Base-by-base conservation (phyloP, 2,888 invertebrate species). In the Synanthedon myopaeformis region DNA sequence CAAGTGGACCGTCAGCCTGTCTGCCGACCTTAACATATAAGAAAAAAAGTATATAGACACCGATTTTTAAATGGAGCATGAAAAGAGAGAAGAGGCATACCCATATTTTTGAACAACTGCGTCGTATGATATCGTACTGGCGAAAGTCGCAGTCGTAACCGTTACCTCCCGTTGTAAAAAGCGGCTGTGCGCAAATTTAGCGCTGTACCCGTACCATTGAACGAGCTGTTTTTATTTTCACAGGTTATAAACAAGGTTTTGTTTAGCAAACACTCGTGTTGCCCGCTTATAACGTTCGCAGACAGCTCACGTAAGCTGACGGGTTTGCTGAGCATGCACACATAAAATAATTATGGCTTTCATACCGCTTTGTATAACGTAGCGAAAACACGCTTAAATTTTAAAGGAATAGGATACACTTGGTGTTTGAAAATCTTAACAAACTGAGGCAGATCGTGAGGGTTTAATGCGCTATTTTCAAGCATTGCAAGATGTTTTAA, bases 311-410 rank as follows among this genome's bases (percentile, higher is more conserved):
- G 59, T 61, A 61, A 55, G 54, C 53, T 59, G 58, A 55, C 59
- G 58, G 56, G 58, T 35, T 35, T 35, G 10, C 35, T 59, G 60
- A 61, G 59, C 59, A 54, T 59, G 57, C 62, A 60, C 59, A 57
- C 63, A 61, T 65, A 59, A 66, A 66, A 67, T 70, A 65, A 71
- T 69, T 65, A 57, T 35, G 57, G 56, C 57, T 59, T 62, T 61
- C 64, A 60, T 62, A 61, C 59, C n/a, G 49, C 17, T 49, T 49
- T 6, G 49, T 49, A 17, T 49, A 17, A 14, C 12, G 14, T n/a
- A 45, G 14, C 45, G 13, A n/a, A 45, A 45, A 45, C 45, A 45
- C n/a, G 45, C 11, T 45, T 45, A n/a, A n/a, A 45, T 45, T 45
- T 45, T 45, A n/a, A 45, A 12, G 45, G n/a, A 13, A 45, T 45